These are phyloP conservation scores for Parazoanthus atlanticus DNA, from an alignment of 92 coral and sea anemone genomes.

Conservation along the genomic window DNA sequence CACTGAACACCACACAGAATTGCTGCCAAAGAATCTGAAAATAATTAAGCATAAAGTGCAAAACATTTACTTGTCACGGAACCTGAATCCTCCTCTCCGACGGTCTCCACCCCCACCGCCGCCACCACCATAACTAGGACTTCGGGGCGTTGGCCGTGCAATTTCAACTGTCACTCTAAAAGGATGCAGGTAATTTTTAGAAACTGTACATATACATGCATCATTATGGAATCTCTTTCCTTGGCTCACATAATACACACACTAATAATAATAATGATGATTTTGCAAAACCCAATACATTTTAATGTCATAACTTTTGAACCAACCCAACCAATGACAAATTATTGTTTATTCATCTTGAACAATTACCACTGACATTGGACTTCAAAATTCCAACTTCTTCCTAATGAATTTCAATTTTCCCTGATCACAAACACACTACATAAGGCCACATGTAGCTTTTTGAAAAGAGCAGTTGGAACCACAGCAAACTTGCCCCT, in stretches of 20 bases:
- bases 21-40: background rate
- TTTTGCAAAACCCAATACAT: no score
- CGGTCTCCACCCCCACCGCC: conserved; percentile 66
- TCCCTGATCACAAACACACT: background rate
- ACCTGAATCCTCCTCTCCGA: conserved; percentile 81
- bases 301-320: no score
- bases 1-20: background rate
- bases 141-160: conserved; percentile 84
- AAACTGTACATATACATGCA: background rate
- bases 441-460: no score
- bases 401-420: background rate
- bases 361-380: no score
- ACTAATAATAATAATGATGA: no score
- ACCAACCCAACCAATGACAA: no score
- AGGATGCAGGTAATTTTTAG: background rate
- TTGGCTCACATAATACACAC: background rate
- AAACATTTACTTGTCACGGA: conserved; percentile 70
- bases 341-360: no score
- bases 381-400: no score
- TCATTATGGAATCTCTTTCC: background rate
- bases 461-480: no score
- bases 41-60: background rate
- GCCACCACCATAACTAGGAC: conserved; percentile 82
- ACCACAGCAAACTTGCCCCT: background rate
- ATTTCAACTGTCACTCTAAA: conserved; percentile 92